A percentile compares a stretch with the other conserved stretches of the same genome.
Conservation (phyloP, 2,888 invertebrate species). For the Leistus spinibarbis region DNA sequence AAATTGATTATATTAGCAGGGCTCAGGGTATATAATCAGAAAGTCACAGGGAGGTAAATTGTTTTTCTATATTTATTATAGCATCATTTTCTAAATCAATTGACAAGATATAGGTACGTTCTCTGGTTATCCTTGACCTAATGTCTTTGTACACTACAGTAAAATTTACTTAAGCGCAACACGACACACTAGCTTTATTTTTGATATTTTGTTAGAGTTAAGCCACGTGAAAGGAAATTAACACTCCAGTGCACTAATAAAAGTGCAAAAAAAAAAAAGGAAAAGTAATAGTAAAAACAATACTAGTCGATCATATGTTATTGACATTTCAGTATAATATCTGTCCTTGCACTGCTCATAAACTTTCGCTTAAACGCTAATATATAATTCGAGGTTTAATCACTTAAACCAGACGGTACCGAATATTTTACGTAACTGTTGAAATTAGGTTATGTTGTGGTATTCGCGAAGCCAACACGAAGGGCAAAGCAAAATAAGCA, state of each 20-base stretch:
- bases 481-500: slow-evolving; percentile 11
- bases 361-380: slow-evolving; percentile 24
- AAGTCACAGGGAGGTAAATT: background rate
- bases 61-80: background rate
- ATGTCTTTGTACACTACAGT: background rate
- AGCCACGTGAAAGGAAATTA: slow-evolving; percentile 21
- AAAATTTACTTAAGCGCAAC: background rate
- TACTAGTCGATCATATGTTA: slow-evolving; percentile 27
- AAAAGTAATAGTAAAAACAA: slow-evolving; percentile 21
- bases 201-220: background rate
- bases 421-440: background rate
- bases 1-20: background rate
- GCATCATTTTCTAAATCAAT: background rate
- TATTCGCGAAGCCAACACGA: background rate
- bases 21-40: background rate
- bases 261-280: slow-evolving; percentile 15
- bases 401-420: background rate
- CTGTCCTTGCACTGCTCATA: slow-evolving; percentile 26
- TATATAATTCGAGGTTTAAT: no score
- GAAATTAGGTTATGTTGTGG: slow-evolving; percentile 37
- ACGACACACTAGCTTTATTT: background rate
- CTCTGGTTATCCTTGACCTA: background rate
- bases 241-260: background rate
- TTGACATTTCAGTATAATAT: slow-evolving; percentile 15
- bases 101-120: background rate